phyloP scores from a whole-genome alignment of 2,113 vertebrate species.

The Paratilapia polleni region DNA sequence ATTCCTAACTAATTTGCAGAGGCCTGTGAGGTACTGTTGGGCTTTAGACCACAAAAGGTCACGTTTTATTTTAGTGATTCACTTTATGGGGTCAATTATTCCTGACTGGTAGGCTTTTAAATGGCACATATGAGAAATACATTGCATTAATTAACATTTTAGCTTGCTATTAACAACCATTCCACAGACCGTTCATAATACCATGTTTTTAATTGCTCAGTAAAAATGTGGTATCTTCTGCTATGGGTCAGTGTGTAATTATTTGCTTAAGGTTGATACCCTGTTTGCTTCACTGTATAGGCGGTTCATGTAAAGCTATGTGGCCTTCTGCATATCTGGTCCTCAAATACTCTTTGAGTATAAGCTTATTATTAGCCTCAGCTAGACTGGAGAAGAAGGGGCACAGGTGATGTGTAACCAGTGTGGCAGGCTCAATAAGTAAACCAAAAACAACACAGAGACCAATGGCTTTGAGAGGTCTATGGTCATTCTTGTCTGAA shows the following conservation, averaged over 20 bases:
- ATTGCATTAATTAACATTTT: conserved; percentile 42
- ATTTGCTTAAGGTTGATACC: conserved; percentile 1
- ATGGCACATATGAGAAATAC: conserved; percentile 36
- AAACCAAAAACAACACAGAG: conserved; percentile 62
- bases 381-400: conserved; percentile 24
- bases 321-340: conserved; percentile 20
- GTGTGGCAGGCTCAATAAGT: conserved; percentile 69
- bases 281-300: not conserved
- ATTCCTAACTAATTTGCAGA: not conserved
- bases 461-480: conserved; percentile 59
- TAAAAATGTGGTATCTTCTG: not conserved
- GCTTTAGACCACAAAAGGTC: conserved; percentile 42
- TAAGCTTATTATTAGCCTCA: conserved; percentile 71
- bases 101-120: conserved; percentile 44
- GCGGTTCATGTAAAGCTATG: conserved; percentile 15
- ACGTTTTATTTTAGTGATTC: conserved; percentile 38
- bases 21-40: not conserved
- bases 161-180: not conserved
- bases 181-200: not conserved
- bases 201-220: not conserved
- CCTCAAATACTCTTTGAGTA: conserved; percentile 35
- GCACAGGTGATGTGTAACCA: conserved; percentile 63
- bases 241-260: not conserved
- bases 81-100: conserved; percentile 49
- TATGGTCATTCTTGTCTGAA: conserved; percentile 43